Evolutionary conservation across 2,888 invertebrate genomes (phyloP), one percentile per base, ranked within the genome.

Genomic region (Watsonalla cultraria): DNA sequence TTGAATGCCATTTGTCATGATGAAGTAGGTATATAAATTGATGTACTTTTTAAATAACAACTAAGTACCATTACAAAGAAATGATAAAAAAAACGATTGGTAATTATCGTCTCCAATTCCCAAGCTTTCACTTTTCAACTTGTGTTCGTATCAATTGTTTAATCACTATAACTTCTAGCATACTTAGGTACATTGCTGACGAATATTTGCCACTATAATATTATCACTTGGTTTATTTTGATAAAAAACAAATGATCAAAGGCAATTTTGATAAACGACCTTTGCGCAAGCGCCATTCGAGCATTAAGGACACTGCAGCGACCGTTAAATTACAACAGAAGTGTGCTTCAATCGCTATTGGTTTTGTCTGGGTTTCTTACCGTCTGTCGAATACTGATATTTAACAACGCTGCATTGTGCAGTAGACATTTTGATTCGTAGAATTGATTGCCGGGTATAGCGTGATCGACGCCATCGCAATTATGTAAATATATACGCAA

Each of bases 261-360:
- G 64, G 70, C 71, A 72, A 74, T 79, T 82, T 76, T 76, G 68
- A 78, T 77, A 74, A 72, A 80, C 78, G 82, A 78, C 83, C 85
- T 85, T 84, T 83, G 76, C 79, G 75, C 78, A 80, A 82, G 76
- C 74, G 71, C 67, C 77, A 75, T 68, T 82, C 80, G 78, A 80
- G 73, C 86, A 82, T 84, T 82, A 82, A 82, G 80, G 83, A 82
- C 81, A 80, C 75, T 66, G 72, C 64, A 67, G 67, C 72, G 72
- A 72, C 70, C 58, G 60, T 64, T 56, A 58, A 70, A 75, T 79
- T 78, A 74, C 75, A 76, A 76, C 74, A 80, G 68, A 68, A 72
- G 65, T 64, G 51, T 60, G 68, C 73, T 73, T 75, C 62, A 70
- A 70, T 68, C 69, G 67, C 62, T 75, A 64, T 64, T 64, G 64